Conservation (phyloP, 2,113 vertebrate species). For the Cryptotis parvus region DNA sequence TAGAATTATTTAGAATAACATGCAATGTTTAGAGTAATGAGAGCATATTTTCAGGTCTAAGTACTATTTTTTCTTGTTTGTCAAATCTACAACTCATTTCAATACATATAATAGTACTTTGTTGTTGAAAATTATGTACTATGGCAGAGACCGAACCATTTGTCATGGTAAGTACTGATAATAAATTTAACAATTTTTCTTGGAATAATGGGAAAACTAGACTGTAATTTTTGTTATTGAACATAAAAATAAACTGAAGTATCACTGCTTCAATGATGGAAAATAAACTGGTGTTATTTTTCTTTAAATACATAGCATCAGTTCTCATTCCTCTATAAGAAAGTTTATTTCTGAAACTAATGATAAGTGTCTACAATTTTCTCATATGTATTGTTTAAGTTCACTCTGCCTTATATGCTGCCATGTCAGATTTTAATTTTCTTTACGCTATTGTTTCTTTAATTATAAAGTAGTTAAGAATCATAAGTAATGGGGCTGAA, state of each 20-base stretch:
- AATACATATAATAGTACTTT: neutral
- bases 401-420: neutral
- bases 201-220: neutral
- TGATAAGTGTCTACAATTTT: neutral
- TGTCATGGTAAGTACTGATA: neutral
- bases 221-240: neutral
- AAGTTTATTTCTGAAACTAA: too few relatives aligned
- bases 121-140: slow-evolving; percentile 32
- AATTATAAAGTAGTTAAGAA: slow-evolving; percentile 34
- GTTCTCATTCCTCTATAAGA: neutral
- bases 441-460: neutral
- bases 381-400: neutral
- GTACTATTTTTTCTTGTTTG: neutral
- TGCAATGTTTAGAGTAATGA: neutral
- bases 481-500: too few relatives aligned
- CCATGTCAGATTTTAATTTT: neutral
- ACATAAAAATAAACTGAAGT: neutral
- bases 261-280: neutral
- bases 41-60: neutral
- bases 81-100: neutral
- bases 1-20: neutral
- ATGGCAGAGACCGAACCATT: neutral
- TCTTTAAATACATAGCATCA: neutral
- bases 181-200: neutral
- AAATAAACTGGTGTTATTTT: neutral